Base-by-base conservation (phyloP, 2,113 vertebrate genomes). In the Lagopus leucura region DNA sequence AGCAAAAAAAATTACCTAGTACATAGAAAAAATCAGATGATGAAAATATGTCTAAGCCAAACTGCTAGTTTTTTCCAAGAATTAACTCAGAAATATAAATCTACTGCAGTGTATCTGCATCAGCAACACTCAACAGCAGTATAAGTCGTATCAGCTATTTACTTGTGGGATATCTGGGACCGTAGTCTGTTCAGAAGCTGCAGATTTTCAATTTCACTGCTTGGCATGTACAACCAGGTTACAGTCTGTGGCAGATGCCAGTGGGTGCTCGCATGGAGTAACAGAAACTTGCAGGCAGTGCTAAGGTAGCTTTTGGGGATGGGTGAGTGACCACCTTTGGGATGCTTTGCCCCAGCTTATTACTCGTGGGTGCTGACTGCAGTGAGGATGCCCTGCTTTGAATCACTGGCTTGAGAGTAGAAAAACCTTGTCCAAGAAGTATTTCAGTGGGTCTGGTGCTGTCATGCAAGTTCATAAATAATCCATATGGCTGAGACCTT, bases 381-480 rank as follows among this genome's bases (percentile, higher is more conserved):
- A 81, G 47, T 40, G 64, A 74, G 61, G 80, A 66, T 65, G 55
- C 36, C 50, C 36, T 88, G 77, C 75, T 92, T 95, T 47, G 76
- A 88, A 58, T 73, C 42, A 4, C n/a, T 69, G 81, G 5, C 67
- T 93, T 92, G 63, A 89, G 67, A 82, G 86, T 81, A 85, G 70
- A 52, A 52, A 65, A 90, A 93, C 95, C 93, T 96, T 94, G 66
- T 77, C 92, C 79, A 57, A 54, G 71, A 94, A 89, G 64, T 94
- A 66, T 92, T 94, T 94, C 87, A 82, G 72, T 88, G 91, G 95
- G 93, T 84, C 93, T 96, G 86, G 43, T 92, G 87, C 94, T 96
- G 93, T 95, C 93, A 70, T 85, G 79, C 78, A 73, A 91, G 95
- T 96, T 96, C 95, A 96, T 97, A 97, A 97, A 97, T 96, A 96